A percentile compares a stretch with the other conserved stretches of the same genome.
These are phyloP conservation scores for Poecilobothrus nobilitatus DNA, from an alignment of 2,888 invertebrate genomes.

Conservation along the genomic window DNA sequence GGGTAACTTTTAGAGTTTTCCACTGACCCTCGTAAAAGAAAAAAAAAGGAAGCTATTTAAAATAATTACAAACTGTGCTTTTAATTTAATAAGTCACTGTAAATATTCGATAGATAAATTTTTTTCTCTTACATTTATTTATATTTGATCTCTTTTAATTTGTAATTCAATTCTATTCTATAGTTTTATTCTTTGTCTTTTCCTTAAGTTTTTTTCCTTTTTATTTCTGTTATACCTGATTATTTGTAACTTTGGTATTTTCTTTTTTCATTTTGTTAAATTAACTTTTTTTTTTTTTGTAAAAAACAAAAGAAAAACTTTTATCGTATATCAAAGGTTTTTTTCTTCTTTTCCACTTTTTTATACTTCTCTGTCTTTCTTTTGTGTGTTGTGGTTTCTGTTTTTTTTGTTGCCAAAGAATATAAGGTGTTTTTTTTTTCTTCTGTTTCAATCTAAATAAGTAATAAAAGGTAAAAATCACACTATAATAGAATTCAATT, in stretches of 20 bases:
- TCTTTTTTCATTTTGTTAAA: background rate
- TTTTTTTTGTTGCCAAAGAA: too few species aligned
- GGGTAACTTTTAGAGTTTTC: too few species aligned
- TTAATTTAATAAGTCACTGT: too few species aligned
- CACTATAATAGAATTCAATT: background rate
- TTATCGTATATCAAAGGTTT: background rate
- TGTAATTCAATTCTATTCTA: background rate
- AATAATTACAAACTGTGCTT: too few species aligned
- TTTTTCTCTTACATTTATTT: background rate
- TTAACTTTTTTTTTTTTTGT: background rate
- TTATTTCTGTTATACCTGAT: background rate
- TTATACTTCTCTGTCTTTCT: background rate
- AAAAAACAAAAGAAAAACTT: background rate
- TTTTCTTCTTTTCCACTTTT: background rate
- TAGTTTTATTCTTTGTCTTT: background rate
- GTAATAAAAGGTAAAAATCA: background rate
- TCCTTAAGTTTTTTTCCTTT: background rate
- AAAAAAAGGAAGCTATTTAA: too few species aligned
- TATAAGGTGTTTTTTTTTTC: background rate
- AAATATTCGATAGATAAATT: background rate
- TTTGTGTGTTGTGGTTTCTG: background rate
- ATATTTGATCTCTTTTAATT: conserved; percentile 5
- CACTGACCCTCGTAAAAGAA: too few species aligned
- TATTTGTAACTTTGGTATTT: background rate
- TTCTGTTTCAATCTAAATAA: background rate